These are phyloP conservation scores for Ateles fusciceps DNA, from an alignment of 2,797 vertebrate species.

Conservation along the genomic window DNA sequence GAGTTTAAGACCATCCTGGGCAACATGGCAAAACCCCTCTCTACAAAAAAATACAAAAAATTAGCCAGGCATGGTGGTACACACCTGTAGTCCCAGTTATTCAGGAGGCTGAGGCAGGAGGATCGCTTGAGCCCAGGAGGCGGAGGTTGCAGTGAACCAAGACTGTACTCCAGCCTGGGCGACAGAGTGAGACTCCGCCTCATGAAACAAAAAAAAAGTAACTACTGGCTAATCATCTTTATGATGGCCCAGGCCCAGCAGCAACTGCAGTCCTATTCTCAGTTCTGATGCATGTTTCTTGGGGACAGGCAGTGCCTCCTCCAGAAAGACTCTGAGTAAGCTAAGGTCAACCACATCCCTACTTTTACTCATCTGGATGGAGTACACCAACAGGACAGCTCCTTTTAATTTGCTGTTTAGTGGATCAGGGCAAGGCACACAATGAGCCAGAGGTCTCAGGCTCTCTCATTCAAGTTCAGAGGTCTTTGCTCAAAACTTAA, in stretches of 20 bases:
- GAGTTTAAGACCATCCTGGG: not conserved
- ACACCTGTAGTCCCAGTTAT: not conserved
- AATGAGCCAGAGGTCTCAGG: not conserved
- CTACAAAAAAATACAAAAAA: not conserved
- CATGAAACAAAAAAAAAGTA: not conserved
- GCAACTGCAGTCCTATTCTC: not conserved
- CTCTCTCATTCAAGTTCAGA: not conserved
- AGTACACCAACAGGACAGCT: not conserved
- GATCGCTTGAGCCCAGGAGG: not conserved
- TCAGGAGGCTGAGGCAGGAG: not conserved
- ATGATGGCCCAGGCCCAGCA: not conserved
- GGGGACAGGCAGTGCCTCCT: not conserved
- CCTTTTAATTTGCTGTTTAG: slow-evolving; percentile 14
- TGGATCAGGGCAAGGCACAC: not conserved
- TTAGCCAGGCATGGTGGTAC: not conserved
- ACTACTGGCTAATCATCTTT: not conserved
- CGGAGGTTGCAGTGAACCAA: not conserved
- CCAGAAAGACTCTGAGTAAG: slow-evolving; percentile 21
- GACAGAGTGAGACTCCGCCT: not conserved
- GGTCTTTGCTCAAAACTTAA: slow-evolving; percentile 33
- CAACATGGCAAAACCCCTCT: not conserved
- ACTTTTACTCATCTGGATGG: not conserved
- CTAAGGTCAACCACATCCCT: not conserved
- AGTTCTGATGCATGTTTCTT: not conserved
- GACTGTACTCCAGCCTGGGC: not conserved